These are phyloP conservation scores for Colostygia pectinataria DNA, from an alignment of 2,888 invertebrate species.

Conservation along the genomic window DNA sequence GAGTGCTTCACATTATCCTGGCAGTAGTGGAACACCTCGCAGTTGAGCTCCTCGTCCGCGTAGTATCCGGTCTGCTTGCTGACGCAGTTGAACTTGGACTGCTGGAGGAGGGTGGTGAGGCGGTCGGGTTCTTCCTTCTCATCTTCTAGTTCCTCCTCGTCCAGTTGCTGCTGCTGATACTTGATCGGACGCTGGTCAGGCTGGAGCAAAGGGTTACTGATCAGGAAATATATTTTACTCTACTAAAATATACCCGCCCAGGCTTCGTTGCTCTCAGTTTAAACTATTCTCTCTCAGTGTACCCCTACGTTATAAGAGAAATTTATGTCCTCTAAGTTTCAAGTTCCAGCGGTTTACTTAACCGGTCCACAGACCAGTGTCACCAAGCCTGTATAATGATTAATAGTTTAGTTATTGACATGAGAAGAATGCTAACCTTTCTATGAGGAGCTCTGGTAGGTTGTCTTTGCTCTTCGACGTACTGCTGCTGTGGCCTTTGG, in stretches of 20 bases:
- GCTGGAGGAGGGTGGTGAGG: conserved; percentile 88
- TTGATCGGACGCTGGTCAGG: conserved; percentile 56
- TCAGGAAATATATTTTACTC: no score
- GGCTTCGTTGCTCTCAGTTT: no score
- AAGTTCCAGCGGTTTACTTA: no score
- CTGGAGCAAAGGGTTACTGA: conserved; percentile 28
- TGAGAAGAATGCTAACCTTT: conserved; percentile 47
- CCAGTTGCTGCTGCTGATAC: conserved; percentile 54
- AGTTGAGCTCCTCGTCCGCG: conserved; percentile 93
- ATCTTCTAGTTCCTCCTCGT: conserved; percentile 84
- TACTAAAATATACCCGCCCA: no score
- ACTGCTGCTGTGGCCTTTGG: conserved; percentile 59
- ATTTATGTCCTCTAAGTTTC: no score
- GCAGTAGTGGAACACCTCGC: conserved; percentile 97
- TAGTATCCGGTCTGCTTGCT: conserved; percentile 94
- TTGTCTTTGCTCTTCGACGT: conserved; percentile 87
- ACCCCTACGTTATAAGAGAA: no score
- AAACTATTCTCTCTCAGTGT: no score
- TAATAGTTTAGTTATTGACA: no score
- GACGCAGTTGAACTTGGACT: conserved; percentile 92
- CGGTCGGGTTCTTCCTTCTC: conserved; percentile 94
- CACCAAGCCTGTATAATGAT: no score
- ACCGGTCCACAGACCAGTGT: no score
- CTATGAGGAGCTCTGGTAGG: conserved; percentile 68
- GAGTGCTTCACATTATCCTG: conserved; percentile 95